Conservation (phyloP, 2,113 vertebrate species). For the Laticauda colubrina region DNA sequence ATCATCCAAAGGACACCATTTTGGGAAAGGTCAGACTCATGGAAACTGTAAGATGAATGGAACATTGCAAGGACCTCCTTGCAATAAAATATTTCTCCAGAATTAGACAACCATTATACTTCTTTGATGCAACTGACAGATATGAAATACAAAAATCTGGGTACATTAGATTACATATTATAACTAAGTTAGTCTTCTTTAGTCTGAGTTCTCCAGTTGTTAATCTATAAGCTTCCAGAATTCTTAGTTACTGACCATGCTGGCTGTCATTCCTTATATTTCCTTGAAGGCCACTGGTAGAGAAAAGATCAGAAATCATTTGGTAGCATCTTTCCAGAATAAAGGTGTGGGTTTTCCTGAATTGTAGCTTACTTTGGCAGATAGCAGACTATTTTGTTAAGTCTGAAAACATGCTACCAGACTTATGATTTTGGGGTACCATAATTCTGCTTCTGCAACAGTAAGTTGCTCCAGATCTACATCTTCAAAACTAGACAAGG, state of each 20-base stretch:
- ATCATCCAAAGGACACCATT: not conserved
- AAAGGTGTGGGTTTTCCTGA: not conserved
- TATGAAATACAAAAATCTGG: not conserved
- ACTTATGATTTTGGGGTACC: not conserved
- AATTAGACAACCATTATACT: not conserved
- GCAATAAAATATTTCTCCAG: not conserved
- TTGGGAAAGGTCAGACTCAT: not conserved
- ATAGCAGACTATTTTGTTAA: not conserved
- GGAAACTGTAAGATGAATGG: not conserved
- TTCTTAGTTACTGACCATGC: not conserved
- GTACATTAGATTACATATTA: not conserved
- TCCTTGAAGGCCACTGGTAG: not conserved
- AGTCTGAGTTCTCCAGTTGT: not conserved
- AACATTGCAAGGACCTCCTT: not conserved
- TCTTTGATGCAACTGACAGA: not conserved
- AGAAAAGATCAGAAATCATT: not conserved
- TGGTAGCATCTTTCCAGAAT: not conserved
- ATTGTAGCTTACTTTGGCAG: not conserved
- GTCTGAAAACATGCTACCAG: not conserved
- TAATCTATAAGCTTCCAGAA: not conserved
- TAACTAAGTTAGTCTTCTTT: not conserved
- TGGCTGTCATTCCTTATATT: not conserved
- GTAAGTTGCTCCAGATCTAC: not conserved
- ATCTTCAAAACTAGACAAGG: not conserved
- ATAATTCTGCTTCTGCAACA: not conserved